Percentiles rank a stretch among this genome's conserved stretches.
Conservation (phyloP, 2,888 invertebrate species). For the Thyatira batis region DNA sequence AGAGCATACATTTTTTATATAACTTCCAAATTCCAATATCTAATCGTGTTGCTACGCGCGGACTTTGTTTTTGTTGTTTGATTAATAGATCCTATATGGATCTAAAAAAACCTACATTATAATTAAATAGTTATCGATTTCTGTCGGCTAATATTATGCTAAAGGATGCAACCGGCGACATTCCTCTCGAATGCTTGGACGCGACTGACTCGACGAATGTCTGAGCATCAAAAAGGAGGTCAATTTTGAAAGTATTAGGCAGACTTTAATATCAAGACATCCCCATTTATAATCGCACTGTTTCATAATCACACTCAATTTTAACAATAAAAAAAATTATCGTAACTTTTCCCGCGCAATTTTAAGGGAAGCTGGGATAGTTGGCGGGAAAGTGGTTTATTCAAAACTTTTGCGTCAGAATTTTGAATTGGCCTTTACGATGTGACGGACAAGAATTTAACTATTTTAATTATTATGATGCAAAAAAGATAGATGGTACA, state of each 20-base stretch:
- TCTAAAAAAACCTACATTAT: too few species aligned
- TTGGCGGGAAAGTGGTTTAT: background rate
- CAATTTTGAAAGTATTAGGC: slow-evolving; percentile 60
- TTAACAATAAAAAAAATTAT: background rate
- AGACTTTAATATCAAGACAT: slow-evolving; percentile 23
- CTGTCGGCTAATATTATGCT: background rate
- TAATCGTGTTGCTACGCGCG: too few species aligned
- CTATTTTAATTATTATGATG: background rate
- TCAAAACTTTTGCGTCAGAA: background rate
- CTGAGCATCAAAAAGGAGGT: slow-evolving; percentile 48
- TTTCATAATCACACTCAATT: background rate
- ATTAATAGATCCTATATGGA: too few species aligned
- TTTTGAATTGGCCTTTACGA: too few species aligned
- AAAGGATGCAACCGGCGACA: slow-evolving; percentile 10
- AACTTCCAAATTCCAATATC: too few species aligned
- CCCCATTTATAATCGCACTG: slow-evolving; percentile 13
- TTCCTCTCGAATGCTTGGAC: slow-evolving; percentile 4
- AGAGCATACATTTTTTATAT: too few species aligned
- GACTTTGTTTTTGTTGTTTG: too few species aligned
- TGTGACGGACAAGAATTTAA: too few species aligned
- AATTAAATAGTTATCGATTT: too few species aligned
- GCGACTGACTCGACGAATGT: slow-evolving; percentile 6
- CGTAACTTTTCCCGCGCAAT: slow-evolving; percentile 12
- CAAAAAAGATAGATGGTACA: slow-evolving; percentile 3
- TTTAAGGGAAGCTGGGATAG: background rate